These are phyloP conservation scores for Microhierax caerulescens DNA, from an alignment of 2,797 vertebrate species.

Conservation along the genomic window DNA sequence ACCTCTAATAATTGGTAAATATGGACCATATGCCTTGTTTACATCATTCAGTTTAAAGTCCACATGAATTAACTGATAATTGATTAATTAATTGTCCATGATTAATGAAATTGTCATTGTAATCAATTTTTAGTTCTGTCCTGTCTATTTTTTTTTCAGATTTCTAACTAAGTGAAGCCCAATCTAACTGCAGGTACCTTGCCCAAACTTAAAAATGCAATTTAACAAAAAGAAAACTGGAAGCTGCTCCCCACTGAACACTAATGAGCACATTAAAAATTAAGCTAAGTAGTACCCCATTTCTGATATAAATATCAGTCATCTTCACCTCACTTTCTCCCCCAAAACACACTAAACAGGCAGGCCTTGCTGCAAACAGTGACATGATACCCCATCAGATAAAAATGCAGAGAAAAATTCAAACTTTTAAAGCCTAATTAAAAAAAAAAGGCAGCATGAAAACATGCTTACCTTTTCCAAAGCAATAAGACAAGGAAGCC, in stretches of 20 bases:
- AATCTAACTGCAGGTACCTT: neutral
- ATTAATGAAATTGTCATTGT: neutral
- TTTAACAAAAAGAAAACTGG: neutral
- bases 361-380: neutral
- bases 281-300: constrained; percentile 18
- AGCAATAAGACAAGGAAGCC: neutral
- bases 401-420: neutral
- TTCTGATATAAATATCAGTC: neutral
- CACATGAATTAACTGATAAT: neutral
- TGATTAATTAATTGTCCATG: neutral
- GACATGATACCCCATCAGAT: neutral
- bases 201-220: neutral
- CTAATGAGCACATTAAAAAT: constrained; percentile 43
- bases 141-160: neutral
- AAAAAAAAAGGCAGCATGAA: neutral
- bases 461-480: neutral
- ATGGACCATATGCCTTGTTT: neutral
- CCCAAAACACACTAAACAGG: neutral
- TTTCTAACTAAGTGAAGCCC: neutral
- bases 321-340: neutral
- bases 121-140: neutral
- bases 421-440: neutral
- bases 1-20: neutral
- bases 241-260: neutral
- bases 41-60: neutral